Conservation (phyloP, 2,113 vertebrate genomes). For the Astatotilapia flaviijosephi region DNA sequence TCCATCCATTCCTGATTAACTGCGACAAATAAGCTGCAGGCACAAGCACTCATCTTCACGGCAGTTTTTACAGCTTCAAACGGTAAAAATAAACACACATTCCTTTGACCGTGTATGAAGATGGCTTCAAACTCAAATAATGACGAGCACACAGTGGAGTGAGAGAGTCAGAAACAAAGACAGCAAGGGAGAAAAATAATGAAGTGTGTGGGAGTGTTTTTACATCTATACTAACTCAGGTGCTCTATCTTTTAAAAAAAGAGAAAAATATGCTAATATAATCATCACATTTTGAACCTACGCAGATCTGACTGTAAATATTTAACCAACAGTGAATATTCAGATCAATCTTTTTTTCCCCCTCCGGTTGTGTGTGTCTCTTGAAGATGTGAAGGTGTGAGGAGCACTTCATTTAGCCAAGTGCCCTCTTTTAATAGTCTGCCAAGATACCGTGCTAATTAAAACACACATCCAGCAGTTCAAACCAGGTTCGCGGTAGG, state of each 20-base stretch:
- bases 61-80: background rate
- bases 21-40: background rate
- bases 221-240: background rate
- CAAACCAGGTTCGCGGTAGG: background rate
- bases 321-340: conserved; percentile 15
- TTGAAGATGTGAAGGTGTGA: background rate
- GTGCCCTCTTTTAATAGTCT: background rate
- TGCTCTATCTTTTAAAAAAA: background rate
- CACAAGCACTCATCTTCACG: background rate
- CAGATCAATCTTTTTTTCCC: background rate
- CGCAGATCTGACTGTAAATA: conserved; percentile 5
- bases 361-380: background rate
- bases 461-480: background rate
- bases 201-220: background rate
- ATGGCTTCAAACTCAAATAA: background rate
- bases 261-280: background rate
- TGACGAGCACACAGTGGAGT: background rate
- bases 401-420: background rate
- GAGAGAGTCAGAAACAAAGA: background rate
- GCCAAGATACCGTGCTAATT: background rate
- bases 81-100: background rate
- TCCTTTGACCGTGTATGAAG: background rate
- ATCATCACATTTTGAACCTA: background rate
- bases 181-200: background rate
- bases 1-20: background rate